Evolutionary conservation across 2,113 vertebrate genomes (phyloP).

Genomic region (Dicaeum eximium): DNA sequence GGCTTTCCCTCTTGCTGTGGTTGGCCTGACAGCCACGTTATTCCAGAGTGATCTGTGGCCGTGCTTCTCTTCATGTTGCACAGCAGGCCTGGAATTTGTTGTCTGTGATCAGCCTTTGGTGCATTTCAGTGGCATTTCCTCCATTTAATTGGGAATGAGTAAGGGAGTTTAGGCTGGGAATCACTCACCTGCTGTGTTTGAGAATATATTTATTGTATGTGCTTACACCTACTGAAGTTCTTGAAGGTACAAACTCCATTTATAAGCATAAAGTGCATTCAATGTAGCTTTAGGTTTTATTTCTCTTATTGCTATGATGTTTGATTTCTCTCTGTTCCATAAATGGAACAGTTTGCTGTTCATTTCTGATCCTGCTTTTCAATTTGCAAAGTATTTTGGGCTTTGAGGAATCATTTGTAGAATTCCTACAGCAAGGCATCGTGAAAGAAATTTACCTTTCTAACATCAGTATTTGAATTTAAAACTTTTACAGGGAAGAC

Average conservation of each 20-base stretch:
- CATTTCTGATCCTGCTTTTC: not conserved
- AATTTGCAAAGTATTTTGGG: not conserved
- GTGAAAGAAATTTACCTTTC: not conserved
- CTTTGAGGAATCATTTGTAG: not conserved
- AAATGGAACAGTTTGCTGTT: not conserved
- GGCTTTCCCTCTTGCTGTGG: not conserved
- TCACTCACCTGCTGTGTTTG: not conserved
- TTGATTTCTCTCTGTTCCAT: not conserved
- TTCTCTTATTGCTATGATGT: not conserved
- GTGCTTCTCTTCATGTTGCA: not conserved
- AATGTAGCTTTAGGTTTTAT: not conserved
- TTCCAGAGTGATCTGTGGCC: not conserved
- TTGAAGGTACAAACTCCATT: not conserved
- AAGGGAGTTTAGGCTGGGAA: not conserved
- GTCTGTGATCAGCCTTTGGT: not conserved
- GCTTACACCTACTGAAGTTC: not conserved
- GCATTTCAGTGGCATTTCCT: not conserved
- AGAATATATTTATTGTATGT: not conserved
- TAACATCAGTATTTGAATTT: not conserved
- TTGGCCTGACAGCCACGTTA: not conserved
- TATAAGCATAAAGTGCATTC: not conserved
- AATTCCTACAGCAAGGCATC: not conserved
- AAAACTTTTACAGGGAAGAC: not conserved
- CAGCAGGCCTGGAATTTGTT: not conserved
- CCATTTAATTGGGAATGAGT: not conserved